These are phyloP conservation scores for Adelges cooleyi DNA, from an alignment of 1,140 invertebrate genomes.

Conservation along the genomic window DNA sequence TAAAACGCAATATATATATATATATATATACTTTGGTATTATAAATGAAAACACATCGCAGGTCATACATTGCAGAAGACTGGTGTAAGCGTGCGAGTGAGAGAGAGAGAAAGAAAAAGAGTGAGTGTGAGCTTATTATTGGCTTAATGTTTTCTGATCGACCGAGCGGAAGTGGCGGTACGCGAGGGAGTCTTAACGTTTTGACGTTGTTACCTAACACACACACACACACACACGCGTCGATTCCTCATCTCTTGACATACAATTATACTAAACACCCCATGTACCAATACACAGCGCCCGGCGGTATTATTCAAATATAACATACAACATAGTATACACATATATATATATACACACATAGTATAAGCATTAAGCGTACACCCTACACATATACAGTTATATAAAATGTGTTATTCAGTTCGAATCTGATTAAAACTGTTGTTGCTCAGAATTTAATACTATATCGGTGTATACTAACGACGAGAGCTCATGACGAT, in stretches of 20 bases:
- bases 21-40: too few relatives aligned
- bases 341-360: background rate
- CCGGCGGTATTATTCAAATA: background rate
- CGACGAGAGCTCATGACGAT: too few relatives aligned
- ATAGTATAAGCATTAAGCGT: too few relatives aligned
- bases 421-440: slow-evolving; percentile 23
- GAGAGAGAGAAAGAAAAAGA: background rate
- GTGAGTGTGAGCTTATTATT: slow-evolving; percentile 19
- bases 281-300: background rate
- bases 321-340: too few relatives aligned
- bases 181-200: slow-evolving; percentile 26
- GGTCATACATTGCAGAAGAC: too few relatives aligned
- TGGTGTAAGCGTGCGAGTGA: background rate
- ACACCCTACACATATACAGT: too few relatives aligned
- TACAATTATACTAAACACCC: slow-evolving; percentile 1
- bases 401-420: too few relatives aligned
- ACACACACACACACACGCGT: background rate
- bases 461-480: too few relatives aligned
- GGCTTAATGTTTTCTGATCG: slow-evolving; percentile 28
- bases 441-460: too few relatives aligned
- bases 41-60: too few relatives aligned
- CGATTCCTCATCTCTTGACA: slow-evolving; percentile 23
- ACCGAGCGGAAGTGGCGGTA: slow-evolving; percentile 11
- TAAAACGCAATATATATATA: too few relatives aligned
- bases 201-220: background rate